Evolutionary conservation across 2,797 vertebrate species (phyloP).

Genomic region (Remorina albescens): DNA sequence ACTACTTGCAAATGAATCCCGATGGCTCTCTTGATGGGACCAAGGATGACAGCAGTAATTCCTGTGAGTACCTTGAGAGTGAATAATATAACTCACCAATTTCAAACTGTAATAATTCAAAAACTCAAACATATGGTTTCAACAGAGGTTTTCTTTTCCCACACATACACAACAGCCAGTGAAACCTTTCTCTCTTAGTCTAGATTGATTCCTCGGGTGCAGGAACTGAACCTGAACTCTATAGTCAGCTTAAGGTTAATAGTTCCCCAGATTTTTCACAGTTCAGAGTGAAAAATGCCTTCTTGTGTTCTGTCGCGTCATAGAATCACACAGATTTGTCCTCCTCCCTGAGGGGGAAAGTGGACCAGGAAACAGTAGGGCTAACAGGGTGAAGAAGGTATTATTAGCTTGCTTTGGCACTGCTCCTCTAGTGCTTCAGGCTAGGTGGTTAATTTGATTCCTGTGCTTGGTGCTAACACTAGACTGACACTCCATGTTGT

Average conservation of each 20-base stretch:
- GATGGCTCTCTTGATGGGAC: conserved; percentile 99
- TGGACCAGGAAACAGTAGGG: conserved; percentile 73
- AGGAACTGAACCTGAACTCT: conserved; percentile 10
- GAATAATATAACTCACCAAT: neutral
- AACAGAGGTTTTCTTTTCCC: neutral
- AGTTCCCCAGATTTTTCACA: conserved; percentile 26
- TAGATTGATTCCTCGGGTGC: conserved; percentile 18
- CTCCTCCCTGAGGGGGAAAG: conserved; percentile 52
- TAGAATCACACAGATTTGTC: conserved; percentile 46
- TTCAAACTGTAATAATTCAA: neutral
- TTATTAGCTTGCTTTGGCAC: conserved; percentile 83
- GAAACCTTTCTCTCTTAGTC: neutral
- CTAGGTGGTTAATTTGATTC: conserved; percentile 80
- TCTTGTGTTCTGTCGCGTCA: conserved; percentile 25
- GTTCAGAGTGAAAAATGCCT: conserved; percentile 32
- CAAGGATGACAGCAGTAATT: conserved; percentile 99
- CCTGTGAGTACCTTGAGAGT: conserved; percentile 86
- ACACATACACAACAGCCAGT: neutral
- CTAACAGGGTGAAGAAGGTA: conserved; percentile 64
- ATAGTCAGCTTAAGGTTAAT: conserved; percentile 6
- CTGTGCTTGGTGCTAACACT: conserved; percentile 67
- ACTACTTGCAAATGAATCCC: conserved; percentile 99
- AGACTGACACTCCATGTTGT: conserved; percentile 69
- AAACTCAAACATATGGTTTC: neutral
- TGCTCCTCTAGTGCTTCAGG: conserved; percentile 70